Percentiles rank a stretch among this genome's conserved stretches.
These are phyloP conservation scores for Ectropis crepuscularia DNA, from an alignment of 2,888 invertebrate species.

Conservation along the genomic window DNA sequence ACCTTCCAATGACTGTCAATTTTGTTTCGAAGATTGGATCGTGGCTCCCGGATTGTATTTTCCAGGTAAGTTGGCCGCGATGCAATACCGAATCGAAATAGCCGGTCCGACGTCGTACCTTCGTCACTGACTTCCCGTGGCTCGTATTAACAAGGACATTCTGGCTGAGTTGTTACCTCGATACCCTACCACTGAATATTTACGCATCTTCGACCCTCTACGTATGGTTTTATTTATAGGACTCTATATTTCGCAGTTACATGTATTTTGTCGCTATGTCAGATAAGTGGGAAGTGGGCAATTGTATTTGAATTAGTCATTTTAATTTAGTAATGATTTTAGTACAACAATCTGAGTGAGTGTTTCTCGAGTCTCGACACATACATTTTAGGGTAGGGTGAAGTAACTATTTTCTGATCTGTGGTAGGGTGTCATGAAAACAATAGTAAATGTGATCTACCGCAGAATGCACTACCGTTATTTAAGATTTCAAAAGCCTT, in stretches of 20 bases:
- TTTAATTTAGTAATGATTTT: too few relatives aligned
- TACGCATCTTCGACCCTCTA: conserved; percentile 48
- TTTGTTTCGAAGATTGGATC: background rate
- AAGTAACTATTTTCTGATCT: too few relatives aligned
- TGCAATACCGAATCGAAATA: conserved; percentile 28
- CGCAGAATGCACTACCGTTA: too few relatives aligned
- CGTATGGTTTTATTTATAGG: conserved; percentile 46
- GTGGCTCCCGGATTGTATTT: background rate
- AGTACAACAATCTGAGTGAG: too few relatives aligned
- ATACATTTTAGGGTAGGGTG: too few relatives aligned
- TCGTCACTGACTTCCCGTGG: conserved; percentile 47
- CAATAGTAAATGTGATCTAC: too few relatives aligned
- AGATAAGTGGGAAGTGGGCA: too few relatives aligned
- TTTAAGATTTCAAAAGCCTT: too few relatives aligned
- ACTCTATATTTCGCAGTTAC: background rate
- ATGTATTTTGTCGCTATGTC: conserved; percentile 9
- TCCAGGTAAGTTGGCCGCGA: background rate
- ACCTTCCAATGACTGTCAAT: background rate
- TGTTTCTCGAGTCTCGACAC: too few relatives aligned
- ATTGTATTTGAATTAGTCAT: too few relatives aligned
- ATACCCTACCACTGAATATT: conserved; percentile 52
- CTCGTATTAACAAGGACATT: conserved; percentile 58
- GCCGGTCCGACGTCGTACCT: conserved; percentile 45
- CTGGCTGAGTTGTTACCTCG: conserved; percentile 50
- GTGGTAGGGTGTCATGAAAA: too few relatives aligned